Conservation (phyloP, 2,113 vertebrate species). For the Psephotus haematonotus region DNA sequence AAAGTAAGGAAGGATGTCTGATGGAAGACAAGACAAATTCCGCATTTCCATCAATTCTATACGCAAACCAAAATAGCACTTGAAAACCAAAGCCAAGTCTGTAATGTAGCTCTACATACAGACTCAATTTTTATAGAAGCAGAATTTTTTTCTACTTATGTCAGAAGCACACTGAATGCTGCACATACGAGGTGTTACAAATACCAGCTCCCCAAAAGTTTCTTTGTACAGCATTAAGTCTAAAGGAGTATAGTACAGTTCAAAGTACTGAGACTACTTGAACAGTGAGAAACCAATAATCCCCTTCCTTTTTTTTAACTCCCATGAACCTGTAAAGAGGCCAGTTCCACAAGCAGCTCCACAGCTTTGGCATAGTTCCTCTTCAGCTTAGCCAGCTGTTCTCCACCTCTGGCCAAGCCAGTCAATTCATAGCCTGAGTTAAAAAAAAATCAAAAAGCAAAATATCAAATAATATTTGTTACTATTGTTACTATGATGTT, state of each 20-base stretch:
- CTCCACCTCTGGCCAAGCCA: conserved; percentile 94
- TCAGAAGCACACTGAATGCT: neutral
- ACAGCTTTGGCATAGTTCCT: conserved; percentile 98
- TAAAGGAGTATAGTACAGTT: neutral
- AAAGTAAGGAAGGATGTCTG: conserved; percentile 98
- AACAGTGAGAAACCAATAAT: neutral
- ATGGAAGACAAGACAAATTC: conserved; percentile 13
- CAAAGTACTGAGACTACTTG: neutral
- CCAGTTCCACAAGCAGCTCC: conserved; percentile 95
- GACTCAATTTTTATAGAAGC: neutral
- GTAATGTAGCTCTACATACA: neutral
- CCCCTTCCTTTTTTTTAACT: neutral
- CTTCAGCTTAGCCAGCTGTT: conserved; percentile 96
- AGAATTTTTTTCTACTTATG: neutral
- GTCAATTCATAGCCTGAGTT: conserved; percentile 93
- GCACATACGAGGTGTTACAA: neutral
- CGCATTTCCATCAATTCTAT: neutral
- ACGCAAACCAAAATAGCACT: neutral
- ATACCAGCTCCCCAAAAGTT: neutral
- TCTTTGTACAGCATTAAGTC: neutral
- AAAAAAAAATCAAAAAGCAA: neutral
- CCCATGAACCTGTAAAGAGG: conserved; percentile 90
- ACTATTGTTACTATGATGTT: neutral
- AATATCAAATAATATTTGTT: neutral
- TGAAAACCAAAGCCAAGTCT: neutral